Percentiles rank a stretch among this genome's conserved stretches.
Conservation (phyloP, 2,797 vertebrate species). For the Hydrophis major region DNA sequence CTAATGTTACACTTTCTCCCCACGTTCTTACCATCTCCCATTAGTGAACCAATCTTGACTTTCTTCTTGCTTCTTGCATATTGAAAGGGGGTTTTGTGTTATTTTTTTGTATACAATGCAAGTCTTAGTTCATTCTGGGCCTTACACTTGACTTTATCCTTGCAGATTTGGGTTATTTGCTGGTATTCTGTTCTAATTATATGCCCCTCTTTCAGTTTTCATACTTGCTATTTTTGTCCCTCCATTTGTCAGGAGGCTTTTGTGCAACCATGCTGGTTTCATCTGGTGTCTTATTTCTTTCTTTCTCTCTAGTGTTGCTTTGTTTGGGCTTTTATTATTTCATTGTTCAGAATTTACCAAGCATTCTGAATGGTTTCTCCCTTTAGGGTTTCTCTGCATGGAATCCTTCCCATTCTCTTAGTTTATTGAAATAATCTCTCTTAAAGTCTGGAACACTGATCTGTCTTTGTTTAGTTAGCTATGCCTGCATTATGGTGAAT, state of each 20-base stretch:
- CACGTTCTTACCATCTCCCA: no score
- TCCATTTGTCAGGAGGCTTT: not conserved
- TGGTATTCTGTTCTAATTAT: not conserved
- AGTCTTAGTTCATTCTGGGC: not conserved
- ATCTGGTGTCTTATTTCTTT: not conserved
- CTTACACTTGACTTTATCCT: not conserved
- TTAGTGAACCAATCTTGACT: no score
- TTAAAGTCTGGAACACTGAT: no score
- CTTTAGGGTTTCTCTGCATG: no score
- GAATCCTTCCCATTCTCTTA: no score
- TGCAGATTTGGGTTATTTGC: not conserved
- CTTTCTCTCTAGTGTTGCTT: not conserved
- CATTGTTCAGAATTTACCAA: not conserved
- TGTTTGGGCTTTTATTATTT: not conserved
- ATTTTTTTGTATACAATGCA: not conserved
- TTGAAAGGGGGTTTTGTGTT: no score
- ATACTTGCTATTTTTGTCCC: not conserved
- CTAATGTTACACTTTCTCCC: no score
- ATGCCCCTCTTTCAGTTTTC: not conserved
- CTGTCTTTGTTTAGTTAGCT: no score
- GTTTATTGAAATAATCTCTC: no score
- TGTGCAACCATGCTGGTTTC: not conserved
- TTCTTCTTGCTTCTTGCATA: no score
- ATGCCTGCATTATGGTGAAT: no score
- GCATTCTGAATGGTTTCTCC: no score